Base-by-base conservation (phyloP, 2,797 vertebrate species). In the Sciurus vulgaris region DNA sequence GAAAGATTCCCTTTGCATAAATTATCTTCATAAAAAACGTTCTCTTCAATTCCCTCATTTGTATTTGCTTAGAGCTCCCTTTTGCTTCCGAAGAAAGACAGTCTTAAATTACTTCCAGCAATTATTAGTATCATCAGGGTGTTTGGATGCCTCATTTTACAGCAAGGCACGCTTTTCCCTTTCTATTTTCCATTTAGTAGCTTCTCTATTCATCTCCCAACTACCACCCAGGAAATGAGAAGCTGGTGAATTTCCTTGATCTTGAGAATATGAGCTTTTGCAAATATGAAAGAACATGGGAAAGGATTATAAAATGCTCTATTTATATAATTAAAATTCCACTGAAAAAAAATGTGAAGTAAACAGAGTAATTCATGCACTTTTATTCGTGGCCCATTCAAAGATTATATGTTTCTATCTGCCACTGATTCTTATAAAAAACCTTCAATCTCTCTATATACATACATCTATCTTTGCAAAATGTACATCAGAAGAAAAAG, bases 321-420 rank as follows among this genome's bases (percentile, higher is more conserved):
- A 18, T 79, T 85, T 47, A 24, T 41, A 15, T 44, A 92, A 70
- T 91, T 95, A 86, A 81, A 96, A 83, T 82, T 54, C 95, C 10
- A 49, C 38, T 86, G 82, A 85, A 87, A 88, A 78, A n/a, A 88
- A 78, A n/a, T 65, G n/a, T 44, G 22, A 47, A 79, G 72, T 95
- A 73, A 82, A 69, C 10, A 17, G 79, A 86, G 87, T 89, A 69
- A 93, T 49, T 18, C 67, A 33, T n/a, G 14, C 7, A 83, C 92
- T 93, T 89, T 83, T 30, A 65, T 82, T 49, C 86, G 79, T 38
- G 49, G 15, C 41, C 79, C 47, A 83, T 78, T 38, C 79, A 90
- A 88, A 86, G 74, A 83, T 49, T 14, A 35, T 61, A 3, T 51
- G 20, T 9, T 69, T 88, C 44, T 70, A 7, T 84, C 26, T 28